A percentile compares a stretch with the other conserved stretches of the same genome.
These are phyloP conservation scores for Littorina saxatilis DNA, from an alignment of 1,140 invertebrate species.

Conservation along the genomic window DNA sequence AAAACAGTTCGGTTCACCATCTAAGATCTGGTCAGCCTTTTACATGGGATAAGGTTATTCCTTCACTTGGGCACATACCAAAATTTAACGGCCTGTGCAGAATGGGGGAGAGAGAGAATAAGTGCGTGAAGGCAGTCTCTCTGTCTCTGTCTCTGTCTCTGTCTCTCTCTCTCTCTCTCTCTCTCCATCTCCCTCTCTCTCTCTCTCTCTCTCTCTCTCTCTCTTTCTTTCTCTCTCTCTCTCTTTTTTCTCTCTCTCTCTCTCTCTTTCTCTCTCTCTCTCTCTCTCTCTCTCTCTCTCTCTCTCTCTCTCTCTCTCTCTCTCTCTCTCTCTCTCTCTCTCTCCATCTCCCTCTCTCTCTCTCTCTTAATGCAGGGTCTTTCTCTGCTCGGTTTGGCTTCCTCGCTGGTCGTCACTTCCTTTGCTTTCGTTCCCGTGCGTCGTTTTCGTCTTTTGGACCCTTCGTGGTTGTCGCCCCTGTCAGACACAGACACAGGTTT, in stretches of 20 bases:
- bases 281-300: conserved; percentile 4
- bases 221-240: neutral
- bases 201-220: conserved; percentile 21
- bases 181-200: conserved; percentile 21
- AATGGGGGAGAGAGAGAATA: no score
- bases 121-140: conserved; percentile 9
- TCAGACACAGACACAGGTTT: no score
- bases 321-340: neutral
- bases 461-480: no score
- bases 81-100: no score
- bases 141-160: conserved; percentile 17
- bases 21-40: no score
- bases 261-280: neutral
- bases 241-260: neutral
- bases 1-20: no score
- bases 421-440: no score
- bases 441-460: no score
- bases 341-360: conserved; percentile 19
- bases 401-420: no score
- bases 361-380: neutral
- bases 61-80: no score
- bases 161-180: conserved; percentile 25
- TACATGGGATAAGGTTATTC: no score
- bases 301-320: conserved; percentile 11
- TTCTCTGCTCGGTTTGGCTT: neutral